Base-by-base conservation (phyloP, 2,888 invertebrate genomes). In the Hemaris fuciformis region DNA sequence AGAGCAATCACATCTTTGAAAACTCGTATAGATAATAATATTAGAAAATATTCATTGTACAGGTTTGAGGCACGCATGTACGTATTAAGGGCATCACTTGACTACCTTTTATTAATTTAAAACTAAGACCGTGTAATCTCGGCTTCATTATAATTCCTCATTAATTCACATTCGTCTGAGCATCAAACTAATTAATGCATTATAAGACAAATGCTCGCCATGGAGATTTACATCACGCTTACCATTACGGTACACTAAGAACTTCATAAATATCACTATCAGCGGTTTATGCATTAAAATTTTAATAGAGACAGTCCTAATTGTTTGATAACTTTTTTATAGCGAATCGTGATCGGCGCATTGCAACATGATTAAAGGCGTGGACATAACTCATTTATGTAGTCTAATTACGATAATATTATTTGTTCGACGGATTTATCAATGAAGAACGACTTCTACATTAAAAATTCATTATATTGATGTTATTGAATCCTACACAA, bases 121-220 rank as follows among this genome's bases (percentile, higher is more conserved):
- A 68, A 71, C 70, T 64, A 70, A 67, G 63, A 71, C 67, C 77
- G 70, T 78, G 81, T 85, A 84, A 85, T 83, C 78, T 76, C 68
- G 68, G 68, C 76, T 80, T 79, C 75, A 83, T 84, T 88, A 84
- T 78, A 83, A 84, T 84, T 76, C 71, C 79, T 84, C 79, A 83
- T 86, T 85, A 84, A 80, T 74, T 78, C 81, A 80, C 80, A 84
- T 80, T 82, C 77, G 74, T 74, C 71, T 72, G 64, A 75, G 75
- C 79, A 76, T 75, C 67, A 73, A 76, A 82, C 81, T 85, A 87
- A 88, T 89, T 88, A 87, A 81, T 77, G 75, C 79, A 75, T 76
- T 74, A 78, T 79, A 77, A 82, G 80, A 85, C 83, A 88, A 87
- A 85, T 80, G 81, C 72, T 77, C 72, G 70, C 79, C 83, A 85